phyloP scores from a whole-genome alignment of 2,888 invertebrate genomes.

The Electrophaes corylata region DNA sequence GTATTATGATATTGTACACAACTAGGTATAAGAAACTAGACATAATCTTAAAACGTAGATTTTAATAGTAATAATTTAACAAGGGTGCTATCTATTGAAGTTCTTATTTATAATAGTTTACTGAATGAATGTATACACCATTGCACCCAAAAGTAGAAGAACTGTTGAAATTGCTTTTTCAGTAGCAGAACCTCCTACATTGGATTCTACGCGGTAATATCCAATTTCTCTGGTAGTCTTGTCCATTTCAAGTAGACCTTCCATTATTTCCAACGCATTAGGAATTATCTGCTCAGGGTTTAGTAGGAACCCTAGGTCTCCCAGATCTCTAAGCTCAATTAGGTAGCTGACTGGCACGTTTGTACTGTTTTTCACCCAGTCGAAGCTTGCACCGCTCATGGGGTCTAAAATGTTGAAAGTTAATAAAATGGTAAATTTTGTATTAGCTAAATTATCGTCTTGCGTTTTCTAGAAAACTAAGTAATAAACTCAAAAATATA shows the following conservation, averaged over 20 bases:
- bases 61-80: too few species aligned
- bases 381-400: slow-evolving; percentile 81
- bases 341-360: slow-evolving; percentile 82
- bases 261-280: slow-evolving; percentile 85
- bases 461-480: too few species aligned
- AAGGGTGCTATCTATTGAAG: too few species aligned
- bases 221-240: slow-evolving; percentile 59
- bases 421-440: not conserved
- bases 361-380: slow-evolving; percentile 83
- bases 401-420: slow-evolving; percentile 58
- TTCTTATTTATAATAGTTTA: too few species aligned
- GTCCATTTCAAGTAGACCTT: slow-evolving; percentile 77
- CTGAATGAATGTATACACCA: slow-evolving; percentile 22
- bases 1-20: too few species aligned
- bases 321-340: slow-evolving; percentile 85
- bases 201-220: slow-evolving; percentile 44
- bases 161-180: slow-evolving; percentile 42
- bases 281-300: slow-evolving; percentile 80
- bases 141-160: slow-evolving; percentile 41
- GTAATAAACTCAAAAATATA: slow-evolving; percentile 22
- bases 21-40: not conserved
- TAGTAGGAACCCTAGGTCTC: slow-evolving; percentile 83
- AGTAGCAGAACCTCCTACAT: slow-evolving; percentile 37
- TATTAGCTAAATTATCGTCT: not conserved
- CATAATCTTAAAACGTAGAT: too few species aligned